Base-by-base conservation (phyloP, 2,797 vertebrate species). In the Decapterus maruadsi region DNA sequence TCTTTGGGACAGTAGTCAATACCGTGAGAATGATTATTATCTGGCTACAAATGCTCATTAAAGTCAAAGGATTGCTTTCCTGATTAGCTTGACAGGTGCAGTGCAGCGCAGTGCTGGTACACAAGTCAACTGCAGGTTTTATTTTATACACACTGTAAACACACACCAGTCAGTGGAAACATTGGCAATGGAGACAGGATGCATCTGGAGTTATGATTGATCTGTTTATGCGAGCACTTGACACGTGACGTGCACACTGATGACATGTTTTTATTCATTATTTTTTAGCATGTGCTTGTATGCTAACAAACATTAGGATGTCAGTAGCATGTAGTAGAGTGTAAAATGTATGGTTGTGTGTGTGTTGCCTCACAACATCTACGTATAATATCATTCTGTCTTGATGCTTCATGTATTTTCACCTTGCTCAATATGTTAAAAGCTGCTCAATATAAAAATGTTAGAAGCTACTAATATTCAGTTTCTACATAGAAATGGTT, bases 301-400 rank as follows among this genome's bases (percentile, higher is more conserved):
- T 29, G 12, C 13, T 26, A 26, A 13, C 12, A 54, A 54, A 54
- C 51, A 26, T 54, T 12, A 54, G 51, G 12, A 26, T 14, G 12
- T 54, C 20, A 54, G 26, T 54, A 8, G 22, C 22, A 14, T 54
- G 51, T 19, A 19, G 45, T 8, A 8, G 16, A 17, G 8, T 12
- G 11, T 20, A 51, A 51, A n/a, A n/a, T 48, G 17, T 8, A 8
- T n/a, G 46, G 34, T 36, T 9, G 1, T 50, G n/a, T 22, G 45
- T 55, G 54, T 55, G 26, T 19, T 59, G 43, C 59, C n/a, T 26
- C 2, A 31, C 51, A 68, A 43, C 54, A 72, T 59, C 34, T 43
- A n/a, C n/a, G n/a, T n/a, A 2, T 72, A 22, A 72, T 68, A 45
- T 78, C 20, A 34, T 20, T 14, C 34, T 45, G 19, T 31, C 48